Conservation (phyloP, 1,140 invertebrate genomes). For the Triops longicaudatus region DNA sequence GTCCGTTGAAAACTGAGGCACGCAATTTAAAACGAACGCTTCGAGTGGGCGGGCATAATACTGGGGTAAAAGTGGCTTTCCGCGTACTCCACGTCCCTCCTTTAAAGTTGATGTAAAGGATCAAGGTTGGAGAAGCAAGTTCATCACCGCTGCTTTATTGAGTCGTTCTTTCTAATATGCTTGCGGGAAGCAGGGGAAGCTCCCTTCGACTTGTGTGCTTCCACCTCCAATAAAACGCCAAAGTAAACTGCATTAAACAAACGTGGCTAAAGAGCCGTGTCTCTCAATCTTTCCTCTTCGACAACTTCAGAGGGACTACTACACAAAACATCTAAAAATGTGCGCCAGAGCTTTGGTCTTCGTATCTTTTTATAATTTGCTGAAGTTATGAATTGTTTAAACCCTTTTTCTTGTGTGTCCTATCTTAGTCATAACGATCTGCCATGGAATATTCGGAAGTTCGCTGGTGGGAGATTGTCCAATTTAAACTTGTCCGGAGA, state of each 20-base stretch:
- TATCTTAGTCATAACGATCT: constrained; percentile 68
- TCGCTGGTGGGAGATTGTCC: constrained; percentile 40
- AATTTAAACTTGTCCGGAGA: constrained; percentile 38
- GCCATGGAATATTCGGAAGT: constrained; percentile 72
- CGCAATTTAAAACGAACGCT: too few relatives aligned
- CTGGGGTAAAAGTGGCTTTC: background rate
- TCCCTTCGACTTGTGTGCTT: background rate
- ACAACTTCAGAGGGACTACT: too few relatives aligned
- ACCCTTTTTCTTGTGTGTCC: constrained; percentile 17
- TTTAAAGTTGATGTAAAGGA: constrained; percentile 1
- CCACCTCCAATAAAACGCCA: background rate
- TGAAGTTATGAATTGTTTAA: too few relatives aligned
- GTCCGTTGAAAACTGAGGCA: too few relatives aligned
- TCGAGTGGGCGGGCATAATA: too few relatives aligned
- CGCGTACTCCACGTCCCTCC: background rate
- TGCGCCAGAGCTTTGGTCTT: background rate
- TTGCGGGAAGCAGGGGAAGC: background rate
- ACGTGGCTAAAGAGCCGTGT: background rate
- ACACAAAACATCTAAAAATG: background rate
- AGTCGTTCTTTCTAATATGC: constrained; percentile 12
- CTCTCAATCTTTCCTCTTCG: background rate
- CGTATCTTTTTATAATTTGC: background rate
- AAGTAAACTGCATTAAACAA: constrained; percentile 9
- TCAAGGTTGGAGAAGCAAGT: background rate
- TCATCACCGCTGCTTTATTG: background rate